Evolutionary conservation across 2,113 vertebrate species (phyloP).

Genomic region (Gila orcuttii): DNA sequence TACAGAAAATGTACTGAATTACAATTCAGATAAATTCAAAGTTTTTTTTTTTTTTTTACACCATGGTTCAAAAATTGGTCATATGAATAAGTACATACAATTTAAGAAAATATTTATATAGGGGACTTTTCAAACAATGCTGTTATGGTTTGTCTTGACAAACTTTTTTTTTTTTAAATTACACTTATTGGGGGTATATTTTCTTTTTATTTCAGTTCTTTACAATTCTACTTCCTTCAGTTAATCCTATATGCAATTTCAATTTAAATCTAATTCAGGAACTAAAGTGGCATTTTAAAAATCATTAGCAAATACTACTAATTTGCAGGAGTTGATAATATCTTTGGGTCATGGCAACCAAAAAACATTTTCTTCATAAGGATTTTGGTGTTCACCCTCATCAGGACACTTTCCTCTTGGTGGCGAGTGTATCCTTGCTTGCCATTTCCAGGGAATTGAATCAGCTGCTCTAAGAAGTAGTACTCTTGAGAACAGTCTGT

Average conservation of each 20-base stretch:
- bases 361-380: background rate
- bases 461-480: conserved; percentile 19
- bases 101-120: background rate
- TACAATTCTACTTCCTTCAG: background rate
- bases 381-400: background rate
- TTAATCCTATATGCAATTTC: background rate
- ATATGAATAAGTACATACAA: background rate
- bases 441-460: conserved; percentile 25
- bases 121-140: background rate
- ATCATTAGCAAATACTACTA: background rate
- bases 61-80: background rate
- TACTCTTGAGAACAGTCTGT: conserved; percentile 25
- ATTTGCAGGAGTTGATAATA: background rate
- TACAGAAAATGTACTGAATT: background rate
- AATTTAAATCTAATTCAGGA: background rate
- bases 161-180: background rate
- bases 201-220: background rate
- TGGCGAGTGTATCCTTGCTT: conserved; percentile 1
- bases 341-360: background rate
- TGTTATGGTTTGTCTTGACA: background rate
- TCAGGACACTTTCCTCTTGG: background rate
- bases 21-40: background rate
- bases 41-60: background rate
- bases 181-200: background rate
- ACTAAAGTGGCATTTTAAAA: background rate